A percentile compares a stretch with the other conserved stretches of the same genome.
Conservation (phyloP, 2,888 invertebrate species). For the Hirtodrosophila duncani region DNA sequence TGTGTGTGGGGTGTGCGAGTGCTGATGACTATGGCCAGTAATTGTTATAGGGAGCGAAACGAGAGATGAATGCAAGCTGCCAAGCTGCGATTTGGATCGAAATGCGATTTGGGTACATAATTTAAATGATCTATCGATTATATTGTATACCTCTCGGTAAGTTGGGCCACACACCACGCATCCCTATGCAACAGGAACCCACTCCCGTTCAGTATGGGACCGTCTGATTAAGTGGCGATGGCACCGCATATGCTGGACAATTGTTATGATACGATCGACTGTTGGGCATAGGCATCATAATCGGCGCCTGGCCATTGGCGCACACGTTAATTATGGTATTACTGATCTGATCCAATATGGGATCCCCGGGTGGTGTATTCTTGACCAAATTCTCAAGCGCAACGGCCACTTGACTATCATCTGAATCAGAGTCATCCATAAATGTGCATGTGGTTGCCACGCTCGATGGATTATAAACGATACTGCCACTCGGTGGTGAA, state of each 20-base stretch:
- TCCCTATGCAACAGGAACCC: slow-evolving; percentile 12
- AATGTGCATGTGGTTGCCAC: slow-evolving; percentile 28
- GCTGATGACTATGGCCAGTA: no score
- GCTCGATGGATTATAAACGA: slow-evolving; percentile 35
- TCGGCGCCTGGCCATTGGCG: slow-evolving; percentile 16
- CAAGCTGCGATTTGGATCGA: slow-evolving; percentile 4
- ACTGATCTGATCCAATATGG: slow-evolving; percentile 43
- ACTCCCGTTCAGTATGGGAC: slow-evolving; percentile 29
- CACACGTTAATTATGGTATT: slow-evolving; percentile 26
- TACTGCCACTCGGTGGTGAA: slow-evolving; percentile 34
- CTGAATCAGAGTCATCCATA: slow-evolving; percentile 61
- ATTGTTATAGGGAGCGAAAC: no score
- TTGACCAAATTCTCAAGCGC: slow-evolving; percentile 34
- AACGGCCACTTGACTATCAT: slow-evolving; percentile 43
- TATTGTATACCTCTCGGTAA: slow-evolving; percentile 52
- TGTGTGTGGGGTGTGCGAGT: no score
- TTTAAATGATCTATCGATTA: no score
- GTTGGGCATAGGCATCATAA: slow-evolving; percentile 20
- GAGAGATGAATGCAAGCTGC: no score
- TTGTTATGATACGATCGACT: background rate
- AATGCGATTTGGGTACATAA: slow-evolving; percentile 18
- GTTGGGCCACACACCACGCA: no score
- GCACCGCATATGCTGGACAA: slow-evolving; percentile 34
- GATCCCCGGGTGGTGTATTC: slow-evolving; percentile 40
- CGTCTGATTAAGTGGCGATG: slow-evolving; percentile 37